These are phyloP conservation scores for Aspidiotus rigidus DNA, from an alignment of 2,888 invertebrate species.

Conservation along the genomic window DNA sequence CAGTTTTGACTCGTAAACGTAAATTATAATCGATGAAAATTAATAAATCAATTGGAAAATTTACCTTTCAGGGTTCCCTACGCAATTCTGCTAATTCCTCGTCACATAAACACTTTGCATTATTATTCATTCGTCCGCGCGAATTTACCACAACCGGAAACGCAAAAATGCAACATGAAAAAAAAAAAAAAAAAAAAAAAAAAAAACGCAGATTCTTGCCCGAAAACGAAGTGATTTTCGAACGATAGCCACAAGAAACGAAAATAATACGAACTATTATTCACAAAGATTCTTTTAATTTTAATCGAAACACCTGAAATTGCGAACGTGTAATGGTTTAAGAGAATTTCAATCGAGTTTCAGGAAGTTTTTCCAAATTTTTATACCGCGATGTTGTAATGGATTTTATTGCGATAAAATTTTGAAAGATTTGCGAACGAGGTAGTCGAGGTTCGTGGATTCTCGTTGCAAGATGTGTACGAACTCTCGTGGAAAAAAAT, in stretches of 20 bases:
- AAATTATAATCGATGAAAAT: slow-evolving; percentile 15
- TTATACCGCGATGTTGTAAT: too few relatives aligned
- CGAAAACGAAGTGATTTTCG: not conserved
- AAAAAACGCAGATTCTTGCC: slow-evolving; percentile 17
- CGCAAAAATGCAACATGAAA: slow-evolving; percentile 33
- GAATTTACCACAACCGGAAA: slow-evolving; percentile 32
- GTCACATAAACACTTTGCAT: slow-evolving; percentile 34
- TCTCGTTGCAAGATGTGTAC: too few relatives aligned
- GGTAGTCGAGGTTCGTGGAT: too few relatives aligned
- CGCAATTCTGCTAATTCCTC: slow-evolving; percentile 34
- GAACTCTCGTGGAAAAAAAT: too few relatives aligned
- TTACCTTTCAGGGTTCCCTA: slow-evolving; percentile 34
- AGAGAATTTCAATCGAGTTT: too few relatives aligned
- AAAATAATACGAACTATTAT: not conserved
- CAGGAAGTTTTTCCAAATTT: too few relatives aligned
- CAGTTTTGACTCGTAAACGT: slow-evolving; percentile 9
- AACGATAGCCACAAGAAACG: not conserved
- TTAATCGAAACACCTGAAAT: too few relatives aligned
- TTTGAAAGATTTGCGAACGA: too few relatives aligned
- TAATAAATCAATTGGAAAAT: slow-evolving; percentile 29
- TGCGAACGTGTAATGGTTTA: too few relatives aligned
- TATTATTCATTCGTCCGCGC: slow-evolving; percentile 33
- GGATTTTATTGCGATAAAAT: too few relatives aligned
- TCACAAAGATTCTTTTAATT: too few relatives aligned
- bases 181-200: too few relatives aligned